phyloP scores from a whole-genome alignment of 92 coral and sea anemone genomes.

The Phenganax marumi region DNA sequence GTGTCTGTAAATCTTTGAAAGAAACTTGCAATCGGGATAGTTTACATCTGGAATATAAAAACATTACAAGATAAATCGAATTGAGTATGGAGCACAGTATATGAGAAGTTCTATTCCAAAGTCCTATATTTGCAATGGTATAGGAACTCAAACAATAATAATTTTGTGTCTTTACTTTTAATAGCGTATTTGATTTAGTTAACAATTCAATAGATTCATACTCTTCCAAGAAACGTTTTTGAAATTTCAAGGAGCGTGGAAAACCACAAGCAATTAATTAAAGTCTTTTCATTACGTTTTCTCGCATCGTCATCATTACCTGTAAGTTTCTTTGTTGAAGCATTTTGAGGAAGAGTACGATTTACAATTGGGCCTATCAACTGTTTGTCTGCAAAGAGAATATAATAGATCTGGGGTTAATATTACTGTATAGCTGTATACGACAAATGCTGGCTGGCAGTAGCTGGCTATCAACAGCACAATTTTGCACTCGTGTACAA shows the following conservation, averaged over 20 bases:
- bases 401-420: not conserved
- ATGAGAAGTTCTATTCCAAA: too few relatives aligned
- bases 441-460: not conserved
- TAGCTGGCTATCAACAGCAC: not conserved
- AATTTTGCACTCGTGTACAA: not conserved
- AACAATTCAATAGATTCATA: too few relatives aligned
- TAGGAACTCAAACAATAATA: too few relatives aligned
- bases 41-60: not conserved
- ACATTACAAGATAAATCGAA: not conserved
- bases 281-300: not conserved
- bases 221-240: too few relatives aligned
- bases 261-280: not conserved
- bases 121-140: too few relatives aligned
- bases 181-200: too few relatives aligned
- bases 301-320: not conserved
- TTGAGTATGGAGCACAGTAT: too few relatives aligned
- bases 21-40: conserved; percentile 8
- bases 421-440: too few relatives aligned
- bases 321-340: not conserved
- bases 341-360: conserved; percentile 1
- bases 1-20: conserved; percentile 4
- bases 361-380: not conserved
- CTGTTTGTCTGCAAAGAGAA: conserved; percentile 2
- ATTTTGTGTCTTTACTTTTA: too few relatives aligned
- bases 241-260: too few relatives aligned